Evolutionary conservation across 2,888 invertebrate genomes (phyloP).

Genomic region (Drosophila leonis): DNA sequence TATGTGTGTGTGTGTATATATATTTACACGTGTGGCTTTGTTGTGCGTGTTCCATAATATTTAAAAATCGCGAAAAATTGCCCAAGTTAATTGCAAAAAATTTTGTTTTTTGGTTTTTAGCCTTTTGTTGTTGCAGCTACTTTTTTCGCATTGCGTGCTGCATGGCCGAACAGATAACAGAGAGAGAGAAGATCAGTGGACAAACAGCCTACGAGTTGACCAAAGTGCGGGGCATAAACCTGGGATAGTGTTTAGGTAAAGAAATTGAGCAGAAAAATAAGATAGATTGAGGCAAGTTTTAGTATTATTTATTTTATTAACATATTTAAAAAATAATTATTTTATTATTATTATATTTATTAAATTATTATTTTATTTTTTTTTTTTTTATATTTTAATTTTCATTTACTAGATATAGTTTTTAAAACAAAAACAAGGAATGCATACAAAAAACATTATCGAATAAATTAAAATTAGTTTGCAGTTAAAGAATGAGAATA

Average conservation of each 20-base stretch:
- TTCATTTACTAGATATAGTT: too few relatives aligned
- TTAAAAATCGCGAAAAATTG: slow-evolving; percentile 76
- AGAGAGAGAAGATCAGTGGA: not conserved
- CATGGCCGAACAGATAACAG: slow-evolving; percentile 65
- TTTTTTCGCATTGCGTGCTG: slow-evolving; percentile 62
- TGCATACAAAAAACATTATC: too few relatives aligned
- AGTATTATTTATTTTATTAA: too few relatives aligned
- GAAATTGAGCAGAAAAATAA: too few relatives aligned
- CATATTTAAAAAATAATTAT: too few relatives aligned
- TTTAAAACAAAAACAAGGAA: too few relatives aligned
- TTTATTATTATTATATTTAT: not conserved
- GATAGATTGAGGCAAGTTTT: too few relatives aligned
- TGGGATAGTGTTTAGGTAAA: not conserved
- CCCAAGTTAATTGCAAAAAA: slow-evolving; percentile 78
- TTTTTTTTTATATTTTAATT: too few relatives aligned
- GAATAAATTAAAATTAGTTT: too few relatives aligned
- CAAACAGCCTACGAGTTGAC: not conserved
- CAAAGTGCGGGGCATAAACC: not conserved
- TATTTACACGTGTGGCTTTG: slow-evolving; percentile 47
- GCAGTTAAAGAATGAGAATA: too few relatives aligned
- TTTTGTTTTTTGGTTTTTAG: slow-evolving; percentile 12
- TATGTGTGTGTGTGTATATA: slow-evolving; percentile 21
- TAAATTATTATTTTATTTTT: not conserved
- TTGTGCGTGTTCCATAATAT: slow-evolving; percentile 81
- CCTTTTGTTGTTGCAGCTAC: slow-evolving; percentile 24